Percentiles rank a stretch among this genome's conserved stretches.
These are phyloP conservation scores for Hiodon alosoides DNA, from an alignment of 2,113 vertebrate genomes.

Conservation along the genomic window DNA sequence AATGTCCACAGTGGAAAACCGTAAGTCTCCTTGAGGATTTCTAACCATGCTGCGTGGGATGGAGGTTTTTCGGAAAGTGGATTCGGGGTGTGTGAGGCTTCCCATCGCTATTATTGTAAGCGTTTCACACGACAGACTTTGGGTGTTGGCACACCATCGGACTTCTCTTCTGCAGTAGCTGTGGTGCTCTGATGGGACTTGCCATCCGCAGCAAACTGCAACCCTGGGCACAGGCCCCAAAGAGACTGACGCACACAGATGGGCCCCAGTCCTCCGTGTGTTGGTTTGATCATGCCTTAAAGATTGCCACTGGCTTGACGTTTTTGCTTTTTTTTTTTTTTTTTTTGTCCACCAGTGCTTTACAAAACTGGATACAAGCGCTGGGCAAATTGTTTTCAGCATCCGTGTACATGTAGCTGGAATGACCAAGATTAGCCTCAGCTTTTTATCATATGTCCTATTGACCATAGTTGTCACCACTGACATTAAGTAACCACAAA, in stretches of 20 bases:
- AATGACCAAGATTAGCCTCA: background rate
- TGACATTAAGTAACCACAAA: background rate
- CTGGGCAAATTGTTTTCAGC: background rate
- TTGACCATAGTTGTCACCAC: background rate
- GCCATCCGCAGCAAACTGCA: background rate
- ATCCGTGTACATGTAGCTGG: background rate
- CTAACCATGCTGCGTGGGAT: constrained; percentile 26
- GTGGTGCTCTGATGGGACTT: background rate
- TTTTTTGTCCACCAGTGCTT: background rate
- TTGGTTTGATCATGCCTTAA: background rate
- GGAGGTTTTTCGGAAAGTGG: constrained; percentile 30
- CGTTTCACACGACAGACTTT: constrained; percentile 2
- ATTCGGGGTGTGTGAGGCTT: constrained; percentile 19
- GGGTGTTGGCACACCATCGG: background rate
- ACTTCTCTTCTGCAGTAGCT: too few relatives aligned
- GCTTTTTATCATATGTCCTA: background rate
- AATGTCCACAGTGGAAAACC: constrained; percentile 34
- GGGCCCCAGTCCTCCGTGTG: background rate
- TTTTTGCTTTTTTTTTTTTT: background rate
- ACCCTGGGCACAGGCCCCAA: background rate
- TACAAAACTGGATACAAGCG: background rate
- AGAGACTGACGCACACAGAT: constrained; percentile 1
- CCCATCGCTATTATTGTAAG: constrained; percentile 5
- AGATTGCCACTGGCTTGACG: background rate
- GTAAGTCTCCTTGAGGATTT: constrained; percentile 37